Percentiles rank a stretch among this genome's conserved stretches.
Conservation (phyloP, 2,888 invertebrate genomes). For the Serrognathus titanus region DNA sequence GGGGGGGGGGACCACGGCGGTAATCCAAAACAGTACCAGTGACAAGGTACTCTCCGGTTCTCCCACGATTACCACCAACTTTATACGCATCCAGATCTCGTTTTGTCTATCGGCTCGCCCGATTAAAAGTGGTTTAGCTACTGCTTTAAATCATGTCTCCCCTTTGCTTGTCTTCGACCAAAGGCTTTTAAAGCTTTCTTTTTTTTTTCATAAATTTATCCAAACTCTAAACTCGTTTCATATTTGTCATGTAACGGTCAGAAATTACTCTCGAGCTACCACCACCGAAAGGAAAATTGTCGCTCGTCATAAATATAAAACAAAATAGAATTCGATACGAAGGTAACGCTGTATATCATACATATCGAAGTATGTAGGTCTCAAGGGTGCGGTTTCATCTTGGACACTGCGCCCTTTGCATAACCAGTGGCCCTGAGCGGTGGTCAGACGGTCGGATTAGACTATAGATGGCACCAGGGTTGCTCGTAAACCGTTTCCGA, state of each 20-base stretch:
- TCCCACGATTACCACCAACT: background rate
- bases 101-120: slow-evolving; percentile 9
- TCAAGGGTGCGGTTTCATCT: slow-evolving; percentile 38
- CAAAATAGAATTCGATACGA: slow-evolving; percentile 2
- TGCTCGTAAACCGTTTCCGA: slow-evolving; percentile 42
- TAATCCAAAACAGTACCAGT: no score
- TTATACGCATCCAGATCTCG: background rate
- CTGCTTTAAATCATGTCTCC: slow-evolving; percentile 27
- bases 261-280: background rate
- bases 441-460: slow-evolving; percentile 49
- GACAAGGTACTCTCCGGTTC: slow-evolving; percentile 4
- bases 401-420: slow-evolving; percentile 40
- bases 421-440: slow-evolving; percentile 33
- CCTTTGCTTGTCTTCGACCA: slow-evolving; percentile 22
- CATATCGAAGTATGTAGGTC: slow-evolving; percentile 38
- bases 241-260: background rate
- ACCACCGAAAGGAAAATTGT: background rate
- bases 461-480: slow-evolving; percentile 50
- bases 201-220: no score
- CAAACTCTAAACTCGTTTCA: no score
- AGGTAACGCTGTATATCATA: slow-evolving; percentile 47
- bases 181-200: slow-evolving; percentile 2
- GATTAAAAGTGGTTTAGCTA: slow-evolving; percentile 12
- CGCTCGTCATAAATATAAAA: background rate
- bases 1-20: background rate